phyloP scores from a whole-genome alignment of 2,888 invertebrate species.

The Hydrotaea cyrtoneurina region DNA sequence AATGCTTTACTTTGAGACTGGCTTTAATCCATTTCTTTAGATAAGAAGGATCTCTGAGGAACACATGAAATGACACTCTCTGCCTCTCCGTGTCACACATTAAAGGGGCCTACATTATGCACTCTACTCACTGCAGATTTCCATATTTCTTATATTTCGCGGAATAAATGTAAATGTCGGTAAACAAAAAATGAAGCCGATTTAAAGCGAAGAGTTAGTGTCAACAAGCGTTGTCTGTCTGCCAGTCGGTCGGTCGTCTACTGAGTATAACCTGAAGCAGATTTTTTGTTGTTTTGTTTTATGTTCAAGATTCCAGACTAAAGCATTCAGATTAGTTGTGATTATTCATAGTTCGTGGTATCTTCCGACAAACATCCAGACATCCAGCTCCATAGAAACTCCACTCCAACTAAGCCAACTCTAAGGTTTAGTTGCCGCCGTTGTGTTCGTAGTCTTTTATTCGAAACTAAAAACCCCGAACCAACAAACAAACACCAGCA shows the following conservation, averaged over 20 bases:
- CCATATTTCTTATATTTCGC: conserved; percentile 6
- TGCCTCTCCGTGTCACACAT: neutral
- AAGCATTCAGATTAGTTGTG: conserved; percentile 50
- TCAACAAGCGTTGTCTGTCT: neutral
- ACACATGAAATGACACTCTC: neutral
- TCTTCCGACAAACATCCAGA: neutral
- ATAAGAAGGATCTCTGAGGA: neutral
- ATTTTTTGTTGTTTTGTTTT: neutral
- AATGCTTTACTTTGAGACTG: too few species aligned
- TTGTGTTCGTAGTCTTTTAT: conserved; percentile 7
- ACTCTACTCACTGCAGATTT: too few species aligned
- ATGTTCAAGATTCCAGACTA: conserved; percentile 40
- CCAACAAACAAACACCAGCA: conserved; percentile 9
- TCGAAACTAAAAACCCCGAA: conserved; percentile 19
- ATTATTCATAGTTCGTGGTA: conserved; percentile 49
- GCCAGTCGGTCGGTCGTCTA: neutral
- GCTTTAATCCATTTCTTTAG: too few species aligned
- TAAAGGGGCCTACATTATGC: neutral
- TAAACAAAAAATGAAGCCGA: neutral
- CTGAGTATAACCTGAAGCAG: conserved; percentile 16
- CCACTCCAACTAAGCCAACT: conserved; percentile 13
- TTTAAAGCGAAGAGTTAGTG: neutral
- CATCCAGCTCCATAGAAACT: neutral
- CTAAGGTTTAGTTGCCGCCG: conserved; percentile 13
- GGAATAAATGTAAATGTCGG: conserved; percentile 2